Conservation (phyloP, 2,888 invertebrate species). For the Adela reaumurella region DNA sequence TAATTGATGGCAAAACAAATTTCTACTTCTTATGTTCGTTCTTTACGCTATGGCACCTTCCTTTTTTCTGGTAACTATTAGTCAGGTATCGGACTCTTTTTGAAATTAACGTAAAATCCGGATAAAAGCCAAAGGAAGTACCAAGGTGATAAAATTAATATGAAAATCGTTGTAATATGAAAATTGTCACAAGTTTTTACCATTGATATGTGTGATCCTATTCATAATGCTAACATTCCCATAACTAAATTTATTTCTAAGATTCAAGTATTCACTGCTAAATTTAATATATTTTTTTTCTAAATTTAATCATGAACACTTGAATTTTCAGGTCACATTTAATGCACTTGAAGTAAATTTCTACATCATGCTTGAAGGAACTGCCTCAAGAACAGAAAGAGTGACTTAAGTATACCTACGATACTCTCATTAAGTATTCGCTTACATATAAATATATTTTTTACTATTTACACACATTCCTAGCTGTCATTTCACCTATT, state of each 20-base stretch:
- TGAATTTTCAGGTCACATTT: no score
- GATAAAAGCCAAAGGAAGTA: no score
- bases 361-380: no score
- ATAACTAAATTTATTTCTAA: slow-evolving; percentile 7
- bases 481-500: slow-evolving; percentile 41
- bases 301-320: no score
- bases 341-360: no score
- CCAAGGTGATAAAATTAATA: not conserved
- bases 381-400: no score
- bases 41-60: slow-evolving; percentile 40
- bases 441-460: not conserved
- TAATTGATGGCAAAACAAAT: not conserved
- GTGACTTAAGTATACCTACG: not conserved
- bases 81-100: slow-evolving; percentile 25
- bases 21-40: not conserved
- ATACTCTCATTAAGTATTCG: not conserved
- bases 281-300: no score
- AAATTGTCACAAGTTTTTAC: not conserved
- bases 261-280: not conserved
- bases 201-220: not conserved
- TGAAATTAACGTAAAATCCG: no score
- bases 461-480: slow-evolving; percentile 46
- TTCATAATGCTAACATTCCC: slow-evolving; percentile 46
- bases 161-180: not conserved
- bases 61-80: slow-evolving; percentile 41